A percentile compares a stretch with the other conserved stretches of the same genome.
Evolutionary conservation across 2,113 vertebrate genomes (phyloP).

Genomic region (Electrona antarctica): DNA sequence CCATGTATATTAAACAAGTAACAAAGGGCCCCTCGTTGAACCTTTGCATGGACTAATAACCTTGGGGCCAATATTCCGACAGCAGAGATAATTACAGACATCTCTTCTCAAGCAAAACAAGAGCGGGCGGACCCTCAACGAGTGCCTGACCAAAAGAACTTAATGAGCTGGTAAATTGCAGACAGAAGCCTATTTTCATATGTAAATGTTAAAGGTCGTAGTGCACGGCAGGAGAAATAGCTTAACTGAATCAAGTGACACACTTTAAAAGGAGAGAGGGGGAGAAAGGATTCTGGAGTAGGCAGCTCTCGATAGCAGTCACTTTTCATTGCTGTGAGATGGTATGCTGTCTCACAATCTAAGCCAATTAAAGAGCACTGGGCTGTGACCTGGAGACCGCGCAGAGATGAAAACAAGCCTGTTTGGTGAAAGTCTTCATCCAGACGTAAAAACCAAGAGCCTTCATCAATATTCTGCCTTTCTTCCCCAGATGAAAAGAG

Average conservation of each 20-base stretch:
- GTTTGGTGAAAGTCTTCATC: conserved; percentile 69
- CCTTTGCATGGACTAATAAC: conserved; percentile 66
- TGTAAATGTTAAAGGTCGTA: conserved; percentile 76
- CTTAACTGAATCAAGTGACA: conserved; percentile 58
- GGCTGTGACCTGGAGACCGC: conserved; percentile 67
- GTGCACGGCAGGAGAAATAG: conserved; percentile 61
- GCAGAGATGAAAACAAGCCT: conserved; percentile 65
- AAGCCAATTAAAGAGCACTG: conserved; percentile 83
- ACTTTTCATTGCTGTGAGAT: conserved; percentile 75
- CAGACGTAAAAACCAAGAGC: conserved; percentile 68
- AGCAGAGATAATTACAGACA: conserved; percentile 70
- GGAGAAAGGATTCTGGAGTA: conserved; percentile 49
- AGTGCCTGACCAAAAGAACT: conserved; percentile 72
- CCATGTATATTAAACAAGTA: conserved; percentile 70
- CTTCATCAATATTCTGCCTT: conserved; percentile 78
- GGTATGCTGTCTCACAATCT: conserved; percentile 75
- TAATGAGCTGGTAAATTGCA: conserved; percentile 82
- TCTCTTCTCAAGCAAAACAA: conserved; percentile 67
- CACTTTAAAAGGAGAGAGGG: conserved; percentile 44
- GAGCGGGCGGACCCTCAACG: conserved; percentile 64
- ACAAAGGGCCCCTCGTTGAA: conserved; percentile 65
- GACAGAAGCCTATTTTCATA: conserved; percentile 80
- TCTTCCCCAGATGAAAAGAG: conserved; percentile 61
- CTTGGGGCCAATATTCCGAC: conserved; percentile 52
- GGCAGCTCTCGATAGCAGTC: conserved; percentile 66